Percentiles rank a stretch among this genome's conserved stretches.
Evolutionary conservation across 2,888 invertebrate genomes (phyloP).

Genomic region (Myathropa florea): DNA sequence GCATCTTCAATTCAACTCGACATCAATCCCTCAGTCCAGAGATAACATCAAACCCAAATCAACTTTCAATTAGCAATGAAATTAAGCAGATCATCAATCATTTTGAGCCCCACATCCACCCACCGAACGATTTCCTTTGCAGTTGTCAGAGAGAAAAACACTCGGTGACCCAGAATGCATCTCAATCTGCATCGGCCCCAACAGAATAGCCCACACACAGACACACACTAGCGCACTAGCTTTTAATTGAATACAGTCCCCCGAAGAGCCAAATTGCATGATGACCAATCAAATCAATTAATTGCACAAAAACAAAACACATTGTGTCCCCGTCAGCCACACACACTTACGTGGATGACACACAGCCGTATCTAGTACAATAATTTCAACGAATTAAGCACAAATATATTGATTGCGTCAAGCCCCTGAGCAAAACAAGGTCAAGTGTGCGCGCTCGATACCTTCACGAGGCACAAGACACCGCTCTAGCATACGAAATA

Average conservation of each 20-base stretch:
- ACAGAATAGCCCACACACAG: background rate
- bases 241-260: conserved; percentile 41
- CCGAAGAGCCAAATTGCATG: conserved; percentile 54
- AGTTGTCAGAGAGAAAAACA: conserved; percentile 4
- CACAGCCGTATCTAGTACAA: background rate
- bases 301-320: conserved; percentile 46
- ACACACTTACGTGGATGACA: background rate
- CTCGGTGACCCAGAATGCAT: conserved; percentile 33
- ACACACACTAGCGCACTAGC: background rate
- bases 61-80: conserved; percentile 14
- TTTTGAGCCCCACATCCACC: conserved; percentile 37
- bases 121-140: conserved; percentile 34
- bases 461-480: conserved; percentile 58
- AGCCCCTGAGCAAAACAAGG: conserved; percentile 45
- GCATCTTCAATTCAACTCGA: background rate
- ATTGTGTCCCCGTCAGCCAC: background rate
- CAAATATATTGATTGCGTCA: conserved; percentile 68
- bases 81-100: conserved; percentile 50
- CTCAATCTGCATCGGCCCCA: background rate
- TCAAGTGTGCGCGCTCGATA: conserved; percentile 65
- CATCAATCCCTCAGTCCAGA: background rate
- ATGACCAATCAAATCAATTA: conserved; percentile 66
- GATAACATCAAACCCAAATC: conserved; percentile 19
- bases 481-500: conserved; percentile 67
- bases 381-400: conserved; percentile 44